Base-by-base conservation (phyloP, 2,888 invertebrate genomes). In the Brassicogethes aeneus region DNA sequence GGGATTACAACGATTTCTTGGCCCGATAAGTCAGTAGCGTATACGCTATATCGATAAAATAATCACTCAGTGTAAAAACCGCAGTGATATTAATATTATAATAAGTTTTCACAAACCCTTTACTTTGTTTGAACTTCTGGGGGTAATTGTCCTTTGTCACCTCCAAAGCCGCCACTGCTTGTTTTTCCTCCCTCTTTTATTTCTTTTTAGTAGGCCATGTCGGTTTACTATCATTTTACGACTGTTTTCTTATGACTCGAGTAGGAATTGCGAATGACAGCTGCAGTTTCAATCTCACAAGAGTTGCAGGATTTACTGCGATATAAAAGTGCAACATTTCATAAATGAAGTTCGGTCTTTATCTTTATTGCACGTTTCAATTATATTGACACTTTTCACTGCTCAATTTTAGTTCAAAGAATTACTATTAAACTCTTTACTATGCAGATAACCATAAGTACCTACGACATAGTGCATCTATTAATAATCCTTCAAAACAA, bases 201-300 rank as follows among this genome's bases (percentile, higher is more conserved):
- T 23, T 13, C 13, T 37, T 16, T 14, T 23, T 35, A 8, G 42
- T 39, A 40, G 43, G 23, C 23, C 23, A 23, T 43, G 40, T 34
- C 42, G 39, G 39, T 41, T 48, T 46, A 36, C 46, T 42, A 46
- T 36, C 48, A 51, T 55, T 55, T 53, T 52, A 53, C 48, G 48
- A 50, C 43, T 32, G 45, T 40, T 42, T 47, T 44, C 53, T 53
- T 53, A 54, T 51, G 52, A 50, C 50, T 47, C 37, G 44, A 44
- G 43, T 45, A 43, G 47, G 54, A 56, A 56, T 56, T 56, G 48
- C 52, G 44, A 50, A 52, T 48, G 55, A 54, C 55, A 56, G 52
- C 47, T 54, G 50, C 51, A 52, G 47, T 53, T 51, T 49, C 52
- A 53, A 54, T 54, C 54, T 53, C 47, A 46, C 23, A n/a, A n/a